A percentile compares a stretch with the other conserved stretches of the same genome.
These are phyloP conservation scores for Chroicocephalus ridibundus DNA, from an alignment of 2,113 vertebrate species.

Conservation along the genomic window DNA sequence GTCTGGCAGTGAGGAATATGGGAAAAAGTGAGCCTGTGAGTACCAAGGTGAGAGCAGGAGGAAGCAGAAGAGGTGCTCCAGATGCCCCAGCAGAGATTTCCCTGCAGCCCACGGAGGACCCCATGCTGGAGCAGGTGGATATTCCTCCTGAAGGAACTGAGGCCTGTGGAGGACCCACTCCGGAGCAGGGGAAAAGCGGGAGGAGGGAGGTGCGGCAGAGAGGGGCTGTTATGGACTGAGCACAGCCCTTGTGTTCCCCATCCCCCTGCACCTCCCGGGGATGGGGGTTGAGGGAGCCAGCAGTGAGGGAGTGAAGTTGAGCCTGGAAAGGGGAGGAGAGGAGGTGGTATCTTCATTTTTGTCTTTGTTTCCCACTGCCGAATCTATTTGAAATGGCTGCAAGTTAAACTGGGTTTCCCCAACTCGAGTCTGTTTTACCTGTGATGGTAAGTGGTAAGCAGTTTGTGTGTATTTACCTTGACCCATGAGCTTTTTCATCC, in stretches of 20 bases:
- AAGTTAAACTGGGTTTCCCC: not conserved
- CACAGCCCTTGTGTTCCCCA: not conserved
- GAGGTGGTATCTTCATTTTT: not conserved
- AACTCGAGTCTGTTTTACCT: not conserved
- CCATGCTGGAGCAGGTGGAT: not conserved
- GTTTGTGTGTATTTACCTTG: not conserved
- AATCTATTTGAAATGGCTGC: not conserved
- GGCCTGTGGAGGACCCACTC: not conserved
- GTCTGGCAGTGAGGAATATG: not conserved
- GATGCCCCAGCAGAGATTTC: not conserved
- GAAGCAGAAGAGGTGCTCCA: not conserved
- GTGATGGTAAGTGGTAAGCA: not conserved
- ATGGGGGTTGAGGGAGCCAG: not conserved
- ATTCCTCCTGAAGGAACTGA: not conserved
- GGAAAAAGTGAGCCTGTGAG: fast-evolving
- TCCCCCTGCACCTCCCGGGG: fast-evolving
- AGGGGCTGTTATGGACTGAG: not conserved
- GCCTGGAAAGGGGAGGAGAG: not conserved
- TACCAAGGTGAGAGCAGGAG: not conserved
- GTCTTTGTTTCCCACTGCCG: not conserved
- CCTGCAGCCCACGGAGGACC: not conserved
- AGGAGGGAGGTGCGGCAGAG: not conserved
- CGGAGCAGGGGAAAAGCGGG: not conserved
- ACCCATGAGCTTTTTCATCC: not conserved
- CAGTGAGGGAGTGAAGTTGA: fast-evolving